Conservation (phyloP, 1,140 invertebrate species). For the Drosophila nigrodunni region DNA sequence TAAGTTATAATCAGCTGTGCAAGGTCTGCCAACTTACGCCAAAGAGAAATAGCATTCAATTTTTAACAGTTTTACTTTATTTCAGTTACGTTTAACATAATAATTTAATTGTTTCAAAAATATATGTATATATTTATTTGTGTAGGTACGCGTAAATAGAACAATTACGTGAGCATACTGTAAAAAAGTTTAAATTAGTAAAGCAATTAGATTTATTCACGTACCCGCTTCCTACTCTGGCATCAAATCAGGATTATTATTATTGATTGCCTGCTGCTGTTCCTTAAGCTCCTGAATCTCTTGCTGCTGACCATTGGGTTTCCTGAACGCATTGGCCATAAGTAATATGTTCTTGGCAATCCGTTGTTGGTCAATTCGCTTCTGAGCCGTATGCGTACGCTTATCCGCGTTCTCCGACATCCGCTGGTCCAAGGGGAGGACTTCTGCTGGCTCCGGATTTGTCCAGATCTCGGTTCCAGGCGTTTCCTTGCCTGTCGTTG, state of each 20-base stretch:
- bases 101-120: slow-evolving; percentile 60
- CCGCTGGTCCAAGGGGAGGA: slow-evolving; percentile 62
- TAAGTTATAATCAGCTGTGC: slow-evolving; percentile 22
- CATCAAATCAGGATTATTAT: slow-evolving; percentile 49
- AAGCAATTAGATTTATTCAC: too few relatives aligned
- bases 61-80: slow-evolving; percentile 47
- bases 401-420: slow-evolving; percentile 75
- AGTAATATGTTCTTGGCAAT: slow-evolving; percentile 76
- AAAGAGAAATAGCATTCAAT: slow-evolving; percentile 16
- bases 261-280: slow-evolving; percentile 8
- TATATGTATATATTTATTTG: slow-evolving; percentile 42
- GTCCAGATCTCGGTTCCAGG: slow-evolving; percentile 89
- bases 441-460: slow-evolving; percentile 85
- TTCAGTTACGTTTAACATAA: slow-evolving; percentile 39
- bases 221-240: slow-evolving; percentile 60
- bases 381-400: slow-evolving; percentile 72
- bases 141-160: slow-evolving; percentile 8
- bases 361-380: slow-evolving; percentile 72
- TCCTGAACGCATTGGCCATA: slow-evolving; percentile 76
- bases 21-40: slow-evolving; percentile 4
- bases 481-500: slow-evolving; percentile 85
- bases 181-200: not conserved
- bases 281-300: slow-evolving; percentile 7
- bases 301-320: slow-evolving; percentile 41
- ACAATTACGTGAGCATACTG: slow-evolving; percentile 69